phyloP scores from a whole-genome alignment of 2,113 vertebrate genomes.

The Electrona antarctica region DNA sequence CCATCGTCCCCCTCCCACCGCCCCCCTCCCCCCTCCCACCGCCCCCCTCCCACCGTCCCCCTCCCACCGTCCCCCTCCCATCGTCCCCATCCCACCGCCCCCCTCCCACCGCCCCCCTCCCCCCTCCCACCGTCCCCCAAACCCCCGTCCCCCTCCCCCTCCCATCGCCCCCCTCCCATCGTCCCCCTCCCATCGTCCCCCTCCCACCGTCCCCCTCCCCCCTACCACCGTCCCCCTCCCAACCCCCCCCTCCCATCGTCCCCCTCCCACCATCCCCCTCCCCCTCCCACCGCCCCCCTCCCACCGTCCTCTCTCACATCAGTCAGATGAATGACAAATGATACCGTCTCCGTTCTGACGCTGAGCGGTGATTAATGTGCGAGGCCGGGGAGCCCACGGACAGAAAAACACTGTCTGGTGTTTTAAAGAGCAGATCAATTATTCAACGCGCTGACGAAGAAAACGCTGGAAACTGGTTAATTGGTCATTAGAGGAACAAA shows the following conservation, averaged over 20 bases:
- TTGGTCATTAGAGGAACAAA: conserved; percentile 81
- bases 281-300: not conserved
- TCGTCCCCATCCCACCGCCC: too few species aligned
- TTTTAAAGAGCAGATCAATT: conserved; percentile 75
- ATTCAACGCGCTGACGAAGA: conserved; percentile 72
- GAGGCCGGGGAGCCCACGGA: conserved; percentile 36
- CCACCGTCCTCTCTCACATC: conserved; percentile 24
- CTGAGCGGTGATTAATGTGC: conserved; percentile 65
- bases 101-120: not conserved
- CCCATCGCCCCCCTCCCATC: not conserved
- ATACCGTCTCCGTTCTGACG: conserved; percentile 52
- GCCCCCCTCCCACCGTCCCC: not conserved
- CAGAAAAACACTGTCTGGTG: conserved; percentile 57
- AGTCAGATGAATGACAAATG: conserved; percentile 67
- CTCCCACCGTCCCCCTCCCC: not conserved
- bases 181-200: too few species aligned
- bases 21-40: too few species aligned
- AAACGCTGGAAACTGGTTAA: conserved; percentile 73
- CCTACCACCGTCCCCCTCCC: too few species aligned
- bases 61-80: not conserved
- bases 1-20: not conserved
- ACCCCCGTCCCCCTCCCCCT: too few species aligned
- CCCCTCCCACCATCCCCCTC: not conserved
- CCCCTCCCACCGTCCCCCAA: not conserved
- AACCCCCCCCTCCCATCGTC: too few species aligned